Conservation (phyloP, 2,888 invertebrate species). For the Helleia helle region DNA sequence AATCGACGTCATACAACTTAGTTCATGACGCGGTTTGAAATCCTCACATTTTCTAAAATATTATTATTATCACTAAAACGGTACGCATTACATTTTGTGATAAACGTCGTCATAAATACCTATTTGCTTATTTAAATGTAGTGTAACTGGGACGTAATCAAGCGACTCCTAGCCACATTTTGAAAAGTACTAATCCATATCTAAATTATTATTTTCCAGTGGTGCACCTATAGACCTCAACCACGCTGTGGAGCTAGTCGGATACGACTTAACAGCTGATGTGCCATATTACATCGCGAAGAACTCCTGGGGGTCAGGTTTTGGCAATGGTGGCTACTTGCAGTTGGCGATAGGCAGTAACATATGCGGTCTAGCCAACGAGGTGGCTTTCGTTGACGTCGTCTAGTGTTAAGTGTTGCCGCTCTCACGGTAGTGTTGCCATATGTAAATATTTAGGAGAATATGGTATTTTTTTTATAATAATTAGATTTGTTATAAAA, state of each 20-base stretch:
- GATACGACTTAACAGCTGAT: slow-evolving; percentile 81
- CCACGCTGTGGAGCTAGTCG: slow-evolving; percentile 88
- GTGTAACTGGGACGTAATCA: too few species aligned
- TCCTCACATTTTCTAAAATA: too few species aligned
- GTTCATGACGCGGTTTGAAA: too few species aligned
- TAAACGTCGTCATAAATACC: too few species aligned
- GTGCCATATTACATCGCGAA: slow-evolving; percentile 88
- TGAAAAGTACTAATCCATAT: too few species aligned
- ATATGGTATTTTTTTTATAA: too few species aligned
- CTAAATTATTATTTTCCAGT: slow-evolving; percentile 43
- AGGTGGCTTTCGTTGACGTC: slow-evolving; percentile 77
- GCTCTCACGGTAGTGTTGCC: neutral
- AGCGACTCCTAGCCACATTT: too few species aligned
- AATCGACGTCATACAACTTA: too few species aligned
- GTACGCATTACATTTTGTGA: too few species aligned
- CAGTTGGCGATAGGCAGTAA: slow-evolving; percentile 84
- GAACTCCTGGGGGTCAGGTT: slow-evolving; percentile 88
- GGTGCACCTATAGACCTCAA: slow-evolving; percentile 75
- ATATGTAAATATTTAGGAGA: neutral
- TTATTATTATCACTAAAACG: too few species aligned
- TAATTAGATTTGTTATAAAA: too few species aligned
- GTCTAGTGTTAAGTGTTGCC: slow-evolving; percentile 14
- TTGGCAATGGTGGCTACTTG: slow-evolving; percentile 84
- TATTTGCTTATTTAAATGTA: too few species aligned
- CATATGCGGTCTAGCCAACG: slow-evolving; percentile 84